Percentiles rank a stretch among this genome's conserved stretches.
phyloP scores from a whole-genome alignment of 2,113 vertebrate species.

The Progne subis region DNA sequence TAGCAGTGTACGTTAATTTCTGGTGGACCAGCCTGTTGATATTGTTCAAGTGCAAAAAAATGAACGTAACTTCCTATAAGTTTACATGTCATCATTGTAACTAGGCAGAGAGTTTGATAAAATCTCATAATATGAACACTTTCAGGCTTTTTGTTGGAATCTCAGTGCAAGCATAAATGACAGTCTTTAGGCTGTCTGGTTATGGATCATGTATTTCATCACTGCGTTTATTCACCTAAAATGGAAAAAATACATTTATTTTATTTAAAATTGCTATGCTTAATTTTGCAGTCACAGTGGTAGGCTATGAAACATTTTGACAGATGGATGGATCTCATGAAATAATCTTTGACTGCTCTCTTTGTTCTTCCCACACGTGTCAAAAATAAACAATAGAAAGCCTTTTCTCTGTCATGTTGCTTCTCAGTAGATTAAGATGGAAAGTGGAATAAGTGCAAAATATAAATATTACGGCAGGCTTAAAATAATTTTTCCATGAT shows the following conservation, averaged over 20 bases:
- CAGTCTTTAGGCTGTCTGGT: not conserved
- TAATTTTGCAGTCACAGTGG: not conserved
- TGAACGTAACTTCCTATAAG: not conserved
- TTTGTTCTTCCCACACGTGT: conserved; percentile 48
- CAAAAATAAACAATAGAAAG: conserved; percentile 70
- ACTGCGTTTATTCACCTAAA: not conserved
- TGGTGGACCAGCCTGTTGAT: not conserved
- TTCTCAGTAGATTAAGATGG: conserved; percentile 10
- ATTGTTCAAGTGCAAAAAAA: not conserved
- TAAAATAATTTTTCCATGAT: not conserved
- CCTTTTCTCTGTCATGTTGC: conserved; percentile 57
- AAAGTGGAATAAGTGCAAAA: conserved; percentile 39
- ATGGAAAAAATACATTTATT: not conserved
- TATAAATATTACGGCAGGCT: not conserved
- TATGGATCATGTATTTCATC: not conserved
- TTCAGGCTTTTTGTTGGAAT: not conserved
- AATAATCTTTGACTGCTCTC: conserved; percentile 65
- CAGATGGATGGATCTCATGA: conserved; percentile 66
- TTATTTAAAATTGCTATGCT: conserved; percentile 4
- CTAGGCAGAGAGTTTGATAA: not conserved
- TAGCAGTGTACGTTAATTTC: not conserved
- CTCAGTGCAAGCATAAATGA: not conserved
- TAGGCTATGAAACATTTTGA: conserved; percentile 51
- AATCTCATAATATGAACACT: not conserved
- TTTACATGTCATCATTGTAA: not conserved